These are phyloP conservation scores for Australoheros facetus DNA, from an alignment of 2,797 vertebrate genomes.

Conservation along the genomic window DNA sequence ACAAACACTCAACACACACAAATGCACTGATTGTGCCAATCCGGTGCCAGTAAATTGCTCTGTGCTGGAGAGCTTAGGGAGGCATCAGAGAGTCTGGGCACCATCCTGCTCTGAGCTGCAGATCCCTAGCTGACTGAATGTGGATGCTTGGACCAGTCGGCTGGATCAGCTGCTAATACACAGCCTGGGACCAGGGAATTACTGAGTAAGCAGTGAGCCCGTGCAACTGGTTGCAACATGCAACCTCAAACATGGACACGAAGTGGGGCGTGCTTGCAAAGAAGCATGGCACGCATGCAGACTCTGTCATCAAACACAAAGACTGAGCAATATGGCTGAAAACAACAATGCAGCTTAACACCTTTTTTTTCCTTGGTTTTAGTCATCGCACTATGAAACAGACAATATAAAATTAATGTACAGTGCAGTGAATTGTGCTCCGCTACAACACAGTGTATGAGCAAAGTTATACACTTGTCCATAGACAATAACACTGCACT, in stretches of 20 bases:
- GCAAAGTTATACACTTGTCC: neutral
- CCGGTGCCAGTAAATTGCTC: constrained; percentile 67
- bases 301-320: neutral
- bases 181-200: constrained; percentile 66
- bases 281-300: neutral
- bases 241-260: constrained; percentile 13
- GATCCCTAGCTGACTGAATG: constrained; percentile 60
- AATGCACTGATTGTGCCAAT: constrained; percentile 39
- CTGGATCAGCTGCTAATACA: constrained; percentile 73
- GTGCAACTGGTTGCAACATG: constrained; percentile 30
- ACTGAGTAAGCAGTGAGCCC: constrained; percentile 60
- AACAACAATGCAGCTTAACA: neutral
- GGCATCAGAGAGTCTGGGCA: constrained; percentile 68
- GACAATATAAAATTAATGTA: neutral
- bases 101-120: constrained; percentile 64
- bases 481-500: neutral
- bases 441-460: neutral
- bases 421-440: neutral
- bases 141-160: constrained; percentile 65
- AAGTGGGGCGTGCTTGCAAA: neutral
- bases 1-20: constrained; percentile 38
- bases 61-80: constrained; percentile 72
- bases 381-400: neutral
- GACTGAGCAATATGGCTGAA: neutral
- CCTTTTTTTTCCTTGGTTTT: neutral